Base-by-base conservation (phyloP, 1,140 invertebrate species). In the Leptoteleia sp. region DNA sequence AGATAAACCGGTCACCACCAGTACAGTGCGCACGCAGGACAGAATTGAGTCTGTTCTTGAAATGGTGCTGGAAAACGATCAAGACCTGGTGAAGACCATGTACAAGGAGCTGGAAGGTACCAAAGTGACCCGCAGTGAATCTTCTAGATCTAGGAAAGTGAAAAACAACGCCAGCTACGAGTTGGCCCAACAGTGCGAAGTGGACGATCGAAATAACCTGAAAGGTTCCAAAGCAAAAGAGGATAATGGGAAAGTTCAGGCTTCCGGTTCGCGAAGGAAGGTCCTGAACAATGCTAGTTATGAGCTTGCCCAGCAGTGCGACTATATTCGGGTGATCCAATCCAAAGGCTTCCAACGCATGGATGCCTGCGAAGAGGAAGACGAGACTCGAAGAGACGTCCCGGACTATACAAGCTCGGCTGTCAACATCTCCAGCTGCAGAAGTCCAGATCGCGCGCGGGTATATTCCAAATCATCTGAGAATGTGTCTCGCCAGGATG, bases 131-230 rank as follows among this genome's bases (percentile, higher is more conserved):
- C 78, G 78, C 1, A 73, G 55, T 17, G 79, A 82, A n/a, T 81
- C 79, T 1, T 42, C 47, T 3, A 70, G 59, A n/a, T 73, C 75
- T 1, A 16, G 68, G 3, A 79, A 11, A 11, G 81, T 84, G 7
- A 87, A 85, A 67, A 89, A 88, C 43, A 89, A 87, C 47, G 87
- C 87, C 0, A 89, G 87, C 22, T 89, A 89, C 57, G 87, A 89
- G 33, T 42, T 89, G 0, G 87, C 87, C 0, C 87, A 89, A 22
- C 87, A 89, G 13, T 82, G 71, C 38, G 84, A 84, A 31, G 48
- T 88, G 1, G 81, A 85, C 48, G 85, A 86, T 17, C 71, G 16
- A 9, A 80, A 45, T 13, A 71, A 81, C 1, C 48, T 12, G 0
- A 37, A 43, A 22, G 5, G 42, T 5, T 13, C 8, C 33, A 38